A percentile compares a stretch with the other conserved stretches of the same genome.
These are phyloP conservation scores for Crioceris asparagi DNA, from an alignment of 2,888 invertebrate species.

Conservation along the genomic window DNA sequence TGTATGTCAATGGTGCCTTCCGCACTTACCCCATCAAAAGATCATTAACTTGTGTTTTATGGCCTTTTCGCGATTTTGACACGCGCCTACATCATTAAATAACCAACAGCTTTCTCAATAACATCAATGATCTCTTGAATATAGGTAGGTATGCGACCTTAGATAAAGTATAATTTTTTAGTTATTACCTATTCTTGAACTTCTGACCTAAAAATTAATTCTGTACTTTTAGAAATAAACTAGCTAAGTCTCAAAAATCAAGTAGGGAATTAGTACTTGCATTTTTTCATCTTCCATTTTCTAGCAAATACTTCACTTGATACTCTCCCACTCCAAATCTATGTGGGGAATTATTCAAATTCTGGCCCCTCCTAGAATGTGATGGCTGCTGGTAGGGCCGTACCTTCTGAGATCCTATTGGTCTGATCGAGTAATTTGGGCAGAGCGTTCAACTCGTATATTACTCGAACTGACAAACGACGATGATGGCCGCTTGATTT, in stretches of 20 bases:
- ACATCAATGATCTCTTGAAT: too few relatives aligned
- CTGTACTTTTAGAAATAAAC: conserved; percentile 6
- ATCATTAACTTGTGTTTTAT: neutral
- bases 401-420: conserved; percentile 27
- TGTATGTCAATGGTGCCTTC: neutral
- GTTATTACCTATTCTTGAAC: too few relatives aligned
- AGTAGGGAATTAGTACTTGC: conserved; percentile 22
- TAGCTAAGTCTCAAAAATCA: too few relatives aligned
- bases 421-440: conserved; percentile 28
- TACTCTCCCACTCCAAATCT: conserved; percentile 8
- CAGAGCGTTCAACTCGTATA: conserved; percentile 30
- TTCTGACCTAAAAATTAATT: conserved; percentile 11
- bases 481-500: conserved; percentile 41
- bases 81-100: conserved; percentile 23
- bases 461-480: conserved; percentile 33
- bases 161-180: too few relatives aligned
- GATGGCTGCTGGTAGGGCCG: conserved; percentile 31
- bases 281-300: conserved; percentile 23
- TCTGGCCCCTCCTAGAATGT: conserved; percentile 32
- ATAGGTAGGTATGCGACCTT: too few relatives aligned
- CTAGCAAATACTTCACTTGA: conserved; percentile 11
- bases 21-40: neutral
- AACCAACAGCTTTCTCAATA: conserved; percentile 20
- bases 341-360: conserved; percentile 19
- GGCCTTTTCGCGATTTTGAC: neutral